A percentile compares a stretch with the other conserved stretches of the same genome.
Conservation (phyloP, 2,888 invertebrate genomes). For the Chromoteleia sp. region DNA sequence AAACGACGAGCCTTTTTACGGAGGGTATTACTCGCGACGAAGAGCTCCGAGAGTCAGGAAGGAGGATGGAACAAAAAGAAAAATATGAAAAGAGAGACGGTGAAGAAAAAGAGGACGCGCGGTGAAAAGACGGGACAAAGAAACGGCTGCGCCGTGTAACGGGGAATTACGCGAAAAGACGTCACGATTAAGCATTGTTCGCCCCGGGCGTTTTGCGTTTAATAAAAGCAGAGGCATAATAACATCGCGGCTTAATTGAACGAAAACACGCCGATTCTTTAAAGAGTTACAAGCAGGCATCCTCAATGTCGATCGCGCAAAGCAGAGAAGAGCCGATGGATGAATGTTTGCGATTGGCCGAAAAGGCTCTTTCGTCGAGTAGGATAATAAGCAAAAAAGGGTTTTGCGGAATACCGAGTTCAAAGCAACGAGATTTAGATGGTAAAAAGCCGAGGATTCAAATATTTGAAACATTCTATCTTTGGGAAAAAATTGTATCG, state of each 20-base stretch:
- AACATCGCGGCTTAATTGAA: constrained; percentile 52
- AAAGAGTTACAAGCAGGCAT: constrained; percentile 20
- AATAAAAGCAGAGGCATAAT: constrained; percentile 45
- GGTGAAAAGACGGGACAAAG: constrained; percentile 3
- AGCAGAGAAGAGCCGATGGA: constrained; percentile 1
- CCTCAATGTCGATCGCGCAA: constrained; percentile 15
- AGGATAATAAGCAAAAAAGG: no score
- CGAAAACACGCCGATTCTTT: constrained; percentile 38
- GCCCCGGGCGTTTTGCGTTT: constrained; percentile 55
- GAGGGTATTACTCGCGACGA: constrained; percentile 27
- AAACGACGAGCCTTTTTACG: constrained; percentile 24
- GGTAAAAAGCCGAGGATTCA: no score
- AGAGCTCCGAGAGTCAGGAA: background rate
- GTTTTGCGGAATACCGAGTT: background rate
- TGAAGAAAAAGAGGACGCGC: background rate
- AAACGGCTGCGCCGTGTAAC: constrained; percentile 23
- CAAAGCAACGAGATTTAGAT: no score
- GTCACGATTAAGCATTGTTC: constrained; percentile 77
- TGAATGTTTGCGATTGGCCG: background rate
- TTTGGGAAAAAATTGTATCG: no score
- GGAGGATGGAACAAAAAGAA: background rate
- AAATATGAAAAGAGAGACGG: constrained; percentile 1
- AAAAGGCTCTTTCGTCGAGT: no score
- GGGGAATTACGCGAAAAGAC: constrained; percentile 70
- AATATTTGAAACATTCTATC: no score